Conservation (phyloP, 1,140 invertebrate genomes). For the Ostrea denselamellosa region DNA sequence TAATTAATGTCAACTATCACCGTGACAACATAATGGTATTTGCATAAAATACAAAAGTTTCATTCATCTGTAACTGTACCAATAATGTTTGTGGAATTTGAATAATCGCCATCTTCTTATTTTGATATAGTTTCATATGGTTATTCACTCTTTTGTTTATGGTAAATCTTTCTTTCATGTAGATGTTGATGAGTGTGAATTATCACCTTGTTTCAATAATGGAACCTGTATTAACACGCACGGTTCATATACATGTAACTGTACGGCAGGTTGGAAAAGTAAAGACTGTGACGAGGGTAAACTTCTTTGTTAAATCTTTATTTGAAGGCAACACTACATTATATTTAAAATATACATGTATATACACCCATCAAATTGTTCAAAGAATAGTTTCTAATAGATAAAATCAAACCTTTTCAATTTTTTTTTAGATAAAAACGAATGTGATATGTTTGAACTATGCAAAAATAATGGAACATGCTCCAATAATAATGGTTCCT, state of each 20-base stretch:
- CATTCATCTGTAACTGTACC: not conserved
- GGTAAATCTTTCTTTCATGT: not conserved
- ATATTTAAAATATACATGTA: no score
- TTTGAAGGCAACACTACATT: no score
- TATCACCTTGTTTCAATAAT: slow-evolving; percentile 72
- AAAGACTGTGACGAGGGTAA: slow-evolving; percentile 65
- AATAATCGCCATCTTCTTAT: no score
- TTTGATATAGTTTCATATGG: no score
- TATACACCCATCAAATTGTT: no score
- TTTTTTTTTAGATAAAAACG: not conserved
- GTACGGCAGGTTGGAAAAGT: slow-evolving; percentile 84
- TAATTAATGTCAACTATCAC: slow-evolving; percentile 72
- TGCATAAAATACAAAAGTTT: slow-evolving; percentile 32
- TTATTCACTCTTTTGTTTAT: not conserved
- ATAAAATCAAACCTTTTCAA: no score
- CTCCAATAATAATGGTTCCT: slow-evolving; percentile 66
- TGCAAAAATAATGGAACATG: slow-evolving; percentile 83
- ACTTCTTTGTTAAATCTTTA: not conserved
- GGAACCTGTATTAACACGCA: slow-evolving; percentile 72
- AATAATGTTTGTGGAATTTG: not conserved
- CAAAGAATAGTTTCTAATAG: no score
- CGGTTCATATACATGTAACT: slow-evolving; percentile 79
- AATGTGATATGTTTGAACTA: slow-evolving; percentile 41
- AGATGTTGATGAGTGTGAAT: slow-evolving; percentile 81
- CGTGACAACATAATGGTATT: slow-evolving; percentile 81